phyloP scores from a whole-genome alignment of 2,797 vertebrate species.

The Poecile montanus region DNA sequence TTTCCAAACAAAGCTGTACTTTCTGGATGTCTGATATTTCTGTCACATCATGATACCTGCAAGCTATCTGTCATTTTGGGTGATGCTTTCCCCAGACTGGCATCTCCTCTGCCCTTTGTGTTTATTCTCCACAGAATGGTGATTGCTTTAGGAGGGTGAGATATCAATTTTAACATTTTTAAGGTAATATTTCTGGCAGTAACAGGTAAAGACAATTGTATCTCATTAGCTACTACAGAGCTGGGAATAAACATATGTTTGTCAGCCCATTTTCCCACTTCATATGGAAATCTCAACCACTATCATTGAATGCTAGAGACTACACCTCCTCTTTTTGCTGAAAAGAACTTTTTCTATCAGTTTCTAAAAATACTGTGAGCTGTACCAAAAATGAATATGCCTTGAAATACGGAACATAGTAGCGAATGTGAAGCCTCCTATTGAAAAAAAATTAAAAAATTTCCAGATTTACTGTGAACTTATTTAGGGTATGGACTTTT shows the following conservation, averaged over 20 bases:
- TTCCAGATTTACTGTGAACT: neutral
- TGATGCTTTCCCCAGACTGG: neutral
- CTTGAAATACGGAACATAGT: neutral
- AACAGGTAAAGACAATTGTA: neutral
- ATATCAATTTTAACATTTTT: neutral
- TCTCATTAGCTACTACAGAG: neutral
- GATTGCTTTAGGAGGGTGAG: neutral
- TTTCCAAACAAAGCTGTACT: neutral
- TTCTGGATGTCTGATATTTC: neutral
- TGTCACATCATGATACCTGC: neutral
- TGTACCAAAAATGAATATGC: neutral
- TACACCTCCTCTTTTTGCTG: neutral
- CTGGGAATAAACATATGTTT: neutral
- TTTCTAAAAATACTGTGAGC: neutral
- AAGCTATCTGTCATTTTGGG: neutral
- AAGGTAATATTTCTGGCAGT: neutral
- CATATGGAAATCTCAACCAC: neutral
- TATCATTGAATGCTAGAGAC: accelerated
- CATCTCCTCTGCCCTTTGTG: neutral
- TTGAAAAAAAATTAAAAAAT: neutral
- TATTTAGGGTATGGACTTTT: neutral
- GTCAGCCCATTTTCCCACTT: neutral
- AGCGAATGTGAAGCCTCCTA: neutral
- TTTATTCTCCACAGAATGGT: constrained; percentile 13
- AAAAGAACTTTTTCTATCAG: neutral